Percentiles rank a stretch among this genome's conserved stretches.
Conservation (phyloP, 2,113 vertebrate genomes). For the Cepphus grylle region DNA sequence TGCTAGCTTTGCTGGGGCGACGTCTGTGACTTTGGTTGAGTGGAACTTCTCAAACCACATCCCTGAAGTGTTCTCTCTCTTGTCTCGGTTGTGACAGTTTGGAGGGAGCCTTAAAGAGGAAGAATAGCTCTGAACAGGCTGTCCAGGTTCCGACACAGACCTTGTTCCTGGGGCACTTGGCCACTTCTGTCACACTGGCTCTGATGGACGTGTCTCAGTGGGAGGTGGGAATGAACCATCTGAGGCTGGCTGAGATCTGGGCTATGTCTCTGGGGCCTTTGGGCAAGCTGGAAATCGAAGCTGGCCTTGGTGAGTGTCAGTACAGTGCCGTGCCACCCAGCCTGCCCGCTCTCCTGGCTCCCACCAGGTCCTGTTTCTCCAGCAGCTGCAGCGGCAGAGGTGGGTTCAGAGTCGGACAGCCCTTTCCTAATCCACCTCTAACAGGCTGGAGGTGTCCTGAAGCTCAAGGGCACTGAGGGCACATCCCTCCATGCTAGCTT, state of each 20-base stretch:
- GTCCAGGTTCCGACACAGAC: background rate
- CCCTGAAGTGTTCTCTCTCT: background rate
- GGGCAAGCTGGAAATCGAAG: background rate
- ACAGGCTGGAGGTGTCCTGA: background rate
- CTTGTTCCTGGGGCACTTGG: background rate
- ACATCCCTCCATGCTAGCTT: background rate
- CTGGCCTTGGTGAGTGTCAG: background rate
- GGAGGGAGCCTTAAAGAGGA: background rate
- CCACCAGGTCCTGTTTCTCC: background rate
- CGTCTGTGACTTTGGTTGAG: background rate
- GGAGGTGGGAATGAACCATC: background rate
- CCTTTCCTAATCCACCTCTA: background rate
- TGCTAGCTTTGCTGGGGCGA: background rate
- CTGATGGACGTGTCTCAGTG: background rate
- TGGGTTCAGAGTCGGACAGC: background rate
- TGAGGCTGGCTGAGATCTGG: background rate
- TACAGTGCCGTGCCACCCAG: background rate
- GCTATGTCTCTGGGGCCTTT: background rate
- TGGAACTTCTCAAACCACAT: background rate
- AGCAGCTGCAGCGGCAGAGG: background rate
- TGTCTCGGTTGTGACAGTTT: background rate
- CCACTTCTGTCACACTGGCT: background rate
- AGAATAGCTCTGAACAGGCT: background rate
- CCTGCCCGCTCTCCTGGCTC: background rate
- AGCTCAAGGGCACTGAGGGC: background rate